Evolutionary conservation across 2,113 vertebrate species (phyloP).

Genomic region (Phrynocephalus versicolor): DNA sequence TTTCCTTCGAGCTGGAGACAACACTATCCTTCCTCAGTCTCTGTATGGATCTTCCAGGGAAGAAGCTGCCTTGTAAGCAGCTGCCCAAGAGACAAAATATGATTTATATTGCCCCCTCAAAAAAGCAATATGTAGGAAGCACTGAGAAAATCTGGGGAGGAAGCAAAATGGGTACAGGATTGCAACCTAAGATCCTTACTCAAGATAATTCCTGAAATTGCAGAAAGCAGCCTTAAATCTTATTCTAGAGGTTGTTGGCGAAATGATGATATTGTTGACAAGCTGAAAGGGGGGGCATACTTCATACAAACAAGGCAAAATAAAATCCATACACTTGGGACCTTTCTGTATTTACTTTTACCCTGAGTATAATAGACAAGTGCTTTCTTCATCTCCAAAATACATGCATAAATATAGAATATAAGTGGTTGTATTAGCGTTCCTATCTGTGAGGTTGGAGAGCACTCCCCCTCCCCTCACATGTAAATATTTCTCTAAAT

Average conservation of each 20-base stretch:
- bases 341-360: constrained; percentile 48
- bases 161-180: not conserved
- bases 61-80: no score
- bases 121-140: no score
- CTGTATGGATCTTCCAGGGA: no score
- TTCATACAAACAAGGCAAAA: constrained; percentile 46
- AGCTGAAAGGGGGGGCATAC: constrained; percentile 62
- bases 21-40: no score
- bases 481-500: constrained; percentile 73
- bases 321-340: constrained; percentile 32
- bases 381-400: constrained; percentile 67
- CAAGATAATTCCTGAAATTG: constrained; percentile 42
- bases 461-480: constrained; percentile 59
- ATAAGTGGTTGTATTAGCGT: constrained; percentile 70
- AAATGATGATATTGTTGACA: constrained; percentile 62
- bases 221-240: constrained; percentile 44
- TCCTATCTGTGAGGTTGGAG: constrained; percentile 70
- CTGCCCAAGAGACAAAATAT: no score
- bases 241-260: constrained; percentile 39
- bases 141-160: no score
- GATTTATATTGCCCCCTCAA: no score
- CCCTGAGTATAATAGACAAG: constrained; percentile 50
- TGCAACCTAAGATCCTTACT: constrained; percentile 7
- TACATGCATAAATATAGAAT: constrained; percentile 64
- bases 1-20: no score